These are phyloP conservation scores for Trissolcus brochymenae DNA, from an alignment of 2,888 invertebrate species.

Conservation along the genomic window DNA sequence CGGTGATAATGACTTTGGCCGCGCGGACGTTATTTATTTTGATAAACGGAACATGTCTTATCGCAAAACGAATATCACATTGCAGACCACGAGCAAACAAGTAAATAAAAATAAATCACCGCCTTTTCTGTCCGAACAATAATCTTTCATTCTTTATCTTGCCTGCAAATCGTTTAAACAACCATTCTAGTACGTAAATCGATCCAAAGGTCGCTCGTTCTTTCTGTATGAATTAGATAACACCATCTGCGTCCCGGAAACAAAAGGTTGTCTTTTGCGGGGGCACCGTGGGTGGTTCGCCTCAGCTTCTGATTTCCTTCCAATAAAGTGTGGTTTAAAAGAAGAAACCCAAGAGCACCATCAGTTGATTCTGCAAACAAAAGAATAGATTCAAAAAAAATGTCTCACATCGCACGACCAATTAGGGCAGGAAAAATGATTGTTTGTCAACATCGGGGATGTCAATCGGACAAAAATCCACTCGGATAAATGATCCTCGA, in stretches of 20 bases:
- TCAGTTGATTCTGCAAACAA: background rate
- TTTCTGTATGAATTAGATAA: constrained; percentile 43
- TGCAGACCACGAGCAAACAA: constrained; percentile 6
- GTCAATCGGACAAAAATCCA: constrained; percentile 31
- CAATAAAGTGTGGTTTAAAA: constrained; percentile 2
- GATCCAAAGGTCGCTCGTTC: constrained; percentile 15
- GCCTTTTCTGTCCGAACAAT: constrained; percentile 19
- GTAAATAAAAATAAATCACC: constrained; percentile 35
- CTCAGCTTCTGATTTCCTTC: constrained; percentile 32
- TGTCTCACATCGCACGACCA: too few species aligned
- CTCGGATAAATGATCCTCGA: constrained; percentile 43
- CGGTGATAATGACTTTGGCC: background rate
- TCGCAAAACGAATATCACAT: constrained; percentile 20
- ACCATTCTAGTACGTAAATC: constrained; percentile 30
- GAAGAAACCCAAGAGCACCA: background rate
- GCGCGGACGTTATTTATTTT: constrained; percentile 8
- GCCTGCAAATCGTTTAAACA: constrained; percentile 30
- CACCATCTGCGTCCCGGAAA: constrained; percentile 20
- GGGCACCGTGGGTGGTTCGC: constrained; percentile 32
- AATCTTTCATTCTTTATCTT: constrained; percentile 26
- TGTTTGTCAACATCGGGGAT: constrained; percentile 36
- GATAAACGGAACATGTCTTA: constrained; percentile 23
- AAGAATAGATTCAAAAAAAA: background rate
- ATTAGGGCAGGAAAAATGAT: constrained; percentile 10
- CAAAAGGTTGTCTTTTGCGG: constrained; percentile 25